Conservation (phyloP, 2,888 invertebrate species). For the Meandrusa payeni region DNA sequence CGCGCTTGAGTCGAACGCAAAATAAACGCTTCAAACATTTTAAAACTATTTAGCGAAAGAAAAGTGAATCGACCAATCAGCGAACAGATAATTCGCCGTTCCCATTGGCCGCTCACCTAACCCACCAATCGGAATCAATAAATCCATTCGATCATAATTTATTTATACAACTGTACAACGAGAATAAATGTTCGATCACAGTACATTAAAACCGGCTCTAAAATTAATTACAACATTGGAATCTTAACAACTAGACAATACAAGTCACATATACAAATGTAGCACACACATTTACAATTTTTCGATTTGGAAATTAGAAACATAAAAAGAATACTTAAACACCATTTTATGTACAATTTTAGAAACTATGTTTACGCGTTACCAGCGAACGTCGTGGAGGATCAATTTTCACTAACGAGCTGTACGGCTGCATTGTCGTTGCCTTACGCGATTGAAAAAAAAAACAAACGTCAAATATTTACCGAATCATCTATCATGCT, state of each 20-base stretch:
- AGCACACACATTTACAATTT: constrained; percentile 76
- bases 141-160: constrained; percentile 30
- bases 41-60: no score
- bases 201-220: constrained; percentile 24
- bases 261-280: constrained; percentile 68
- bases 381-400: constrained; percentile 26
- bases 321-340: constrained; percentile 41
- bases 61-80: constrained; percentile 17
- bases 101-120: constrained; percentile 12
- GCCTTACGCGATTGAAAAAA: constrained; percentile 7
- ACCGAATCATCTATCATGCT: no score
- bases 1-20: not conserved
- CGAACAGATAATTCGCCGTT: not conserved
- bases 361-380: constrained; percentile 33
- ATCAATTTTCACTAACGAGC: constrained; percentile 12
- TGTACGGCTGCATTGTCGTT: not conserved
- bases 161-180: constrained; percentile 37
- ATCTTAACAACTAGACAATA: constrained; percentile 45
- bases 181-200: constrained; percentile 16
- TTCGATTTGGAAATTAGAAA: no score
- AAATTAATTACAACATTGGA: constrained; percentile 27
- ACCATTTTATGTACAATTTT: constrained; percentile 36
- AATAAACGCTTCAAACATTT: no score
- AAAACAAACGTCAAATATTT: not conserved
- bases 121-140: not conserved